Percentiles rank a stretch among this genome's conserved stretches.
Conservation (phyloP, 2,113 vertebrate genomes). For the Daphoenositta chrysoptera region DNA sequence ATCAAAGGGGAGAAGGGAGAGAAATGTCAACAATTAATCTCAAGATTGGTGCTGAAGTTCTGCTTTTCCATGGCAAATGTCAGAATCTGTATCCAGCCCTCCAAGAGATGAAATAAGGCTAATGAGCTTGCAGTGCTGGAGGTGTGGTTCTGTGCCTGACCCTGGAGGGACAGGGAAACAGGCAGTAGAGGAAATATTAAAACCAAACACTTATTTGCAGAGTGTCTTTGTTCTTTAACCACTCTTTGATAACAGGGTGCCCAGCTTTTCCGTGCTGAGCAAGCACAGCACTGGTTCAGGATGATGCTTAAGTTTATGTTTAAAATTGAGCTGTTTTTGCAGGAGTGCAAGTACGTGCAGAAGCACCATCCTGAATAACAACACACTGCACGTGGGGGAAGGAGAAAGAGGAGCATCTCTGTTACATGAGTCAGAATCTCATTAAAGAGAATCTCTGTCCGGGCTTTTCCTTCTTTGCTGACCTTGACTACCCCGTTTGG, state of each 20-base stretch:
- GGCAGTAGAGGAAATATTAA: background rate
- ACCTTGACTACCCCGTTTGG: background rate
- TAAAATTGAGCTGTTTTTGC: background rate
- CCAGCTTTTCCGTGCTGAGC: background rate
- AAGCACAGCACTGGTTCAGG: background rate
- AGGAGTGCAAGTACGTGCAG: background rate
- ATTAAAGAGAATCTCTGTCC: background rate
- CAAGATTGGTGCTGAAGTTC: background rate
- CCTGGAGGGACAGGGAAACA: background rate
- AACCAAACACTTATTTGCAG: background rate
- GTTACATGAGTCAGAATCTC: background rate
- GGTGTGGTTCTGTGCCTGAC: background rate
- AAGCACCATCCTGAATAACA: background rate
- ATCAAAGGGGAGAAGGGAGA: background rate
- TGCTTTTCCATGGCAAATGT: background rate
- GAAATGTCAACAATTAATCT: background rate
- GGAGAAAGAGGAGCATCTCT: background rate
- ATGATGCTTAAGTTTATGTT: background rate
- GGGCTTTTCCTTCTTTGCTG: background rate
- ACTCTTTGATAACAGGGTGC: rapidly evolving
- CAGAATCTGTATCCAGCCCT: background rate
- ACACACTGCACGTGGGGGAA: rapidly evolving
- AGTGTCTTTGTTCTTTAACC: background rate
- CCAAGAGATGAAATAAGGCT: background rate
- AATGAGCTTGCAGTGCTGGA: background rate